Conservation (phyloP, 37 sponge, comb jelly and placozoan genomes). For the Amphimedon queenslandica region DNA sequence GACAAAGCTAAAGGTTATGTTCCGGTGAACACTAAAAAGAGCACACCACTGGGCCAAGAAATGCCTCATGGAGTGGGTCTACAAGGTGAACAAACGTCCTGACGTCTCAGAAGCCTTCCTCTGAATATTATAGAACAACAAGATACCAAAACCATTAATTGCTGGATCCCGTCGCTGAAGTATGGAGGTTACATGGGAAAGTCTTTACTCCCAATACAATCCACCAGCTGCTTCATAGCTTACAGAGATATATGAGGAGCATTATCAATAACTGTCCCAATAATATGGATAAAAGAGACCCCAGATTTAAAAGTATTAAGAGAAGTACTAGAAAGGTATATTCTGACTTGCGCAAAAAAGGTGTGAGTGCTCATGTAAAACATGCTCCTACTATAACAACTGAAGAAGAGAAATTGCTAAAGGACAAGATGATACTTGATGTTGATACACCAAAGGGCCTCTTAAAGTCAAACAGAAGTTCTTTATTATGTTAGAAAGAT, state of each 20-base stretch:
- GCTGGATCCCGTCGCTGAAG: not conserved
- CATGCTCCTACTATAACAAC: constrained; percentile 4
- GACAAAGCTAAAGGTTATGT: not conserved
- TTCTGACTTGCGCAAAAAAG: constrained; percentile 11
- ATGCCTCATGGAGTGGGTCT: not conserved
- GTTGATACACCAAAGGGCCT: not conserved
- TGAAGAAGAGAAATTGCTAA: constrained; percentile 33
- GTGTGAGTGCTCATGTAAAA: constrained; percentile 5
- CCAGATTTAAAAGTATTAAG: not conserved
- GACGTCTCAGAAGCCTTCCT: too few species aligned
- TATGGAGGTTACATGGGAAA: not conserved
- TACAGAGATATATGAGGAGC: constrained; percentile 11
- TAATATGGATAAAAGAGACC: not conserved
- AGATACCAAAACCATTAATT: too few species aligned
- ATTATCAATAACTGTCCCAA: not conserved
- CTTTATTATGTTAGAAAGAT: constrained; percentile 23
- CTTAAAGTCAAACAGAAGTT: not conserved
- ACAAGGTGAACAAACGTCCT: not conserved
- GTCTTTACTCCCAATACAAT: constrained; percentile 23
- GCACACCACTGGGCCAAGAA: not conserved
- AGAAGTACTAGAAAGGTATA: not conserved
- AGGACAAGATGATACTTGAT: constrained; percentile 14
- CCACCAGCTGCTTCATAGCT: constrained; percentile 17
- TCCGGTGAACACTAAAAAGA: not conserved
- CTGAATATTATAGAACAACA: too few species aligned